A percentile compares a stretch with the other conserved stretches of the same genome.
These are phyloP conservation scores for Cephus pulcher DNA, from an alignment of 2,888 invertebrate genomes.

Conservation along the genomic window DNA sequence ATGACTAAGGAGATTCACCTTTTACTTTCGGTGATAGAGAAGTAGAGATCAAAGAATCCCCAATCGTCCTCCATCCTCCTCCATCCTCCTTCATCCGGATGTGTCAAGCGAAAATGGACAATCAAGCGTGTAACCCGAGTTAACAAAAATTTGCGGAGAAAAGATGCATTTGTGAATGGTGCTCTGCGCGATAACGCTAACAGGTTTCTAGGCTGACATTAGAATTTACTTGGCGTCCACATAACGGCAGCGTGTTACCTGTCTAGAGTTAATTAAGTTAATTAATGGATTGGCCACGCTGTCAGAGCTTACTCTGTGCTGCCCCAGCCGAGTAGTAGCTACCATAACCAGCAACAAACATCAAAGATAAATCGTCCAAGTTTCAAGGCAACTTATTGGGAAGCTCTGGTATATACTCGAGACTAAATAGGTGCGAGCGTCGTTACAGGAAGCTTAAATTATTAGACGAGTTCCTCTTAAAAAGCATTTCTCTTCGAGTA, in stretches of 20 bases:
- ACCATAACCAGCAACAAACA: constrained; percentile 34
- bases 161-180: neutral
- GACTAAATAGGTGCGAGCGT: constrained; percentile 14
- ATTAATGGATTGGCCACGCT: constrained; percentile 56
- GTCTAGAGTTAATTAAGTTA: constrained; percentile 57
- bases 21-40: neutral
- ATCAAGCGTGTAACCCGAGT: neutral
- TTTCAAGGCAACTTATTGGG: constrained; percentile 43
- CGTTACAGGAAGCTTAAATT: constrained; percentile 14
- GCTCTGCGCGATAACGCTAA: constrained; percentile 23
- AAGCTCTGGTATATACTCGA: constrained; percentile 23
- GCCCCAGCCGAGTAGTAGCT: constrained; percentile 23
- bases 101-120: neutral
- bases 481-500: constrained; percentile 5
- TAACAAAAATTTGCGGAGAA: neutral
- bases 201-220: constrained; percentile 35
- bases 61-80: no score
- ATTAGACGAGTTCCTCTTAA: constrained; percentile 10
- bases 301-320: constrained; percentile 47
- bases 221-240: constrained; percentile 46
- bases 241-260: constrained; percentile 48
- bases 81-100: no score
- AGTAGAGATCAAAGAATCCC: no score
- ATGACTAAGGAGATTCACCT: neutral
- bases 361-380: constrained; percentile 59